phyloP scores from a whole-genome alignment of 2,888 invertebrate species.

The Matsumyia berberina region DNA sequence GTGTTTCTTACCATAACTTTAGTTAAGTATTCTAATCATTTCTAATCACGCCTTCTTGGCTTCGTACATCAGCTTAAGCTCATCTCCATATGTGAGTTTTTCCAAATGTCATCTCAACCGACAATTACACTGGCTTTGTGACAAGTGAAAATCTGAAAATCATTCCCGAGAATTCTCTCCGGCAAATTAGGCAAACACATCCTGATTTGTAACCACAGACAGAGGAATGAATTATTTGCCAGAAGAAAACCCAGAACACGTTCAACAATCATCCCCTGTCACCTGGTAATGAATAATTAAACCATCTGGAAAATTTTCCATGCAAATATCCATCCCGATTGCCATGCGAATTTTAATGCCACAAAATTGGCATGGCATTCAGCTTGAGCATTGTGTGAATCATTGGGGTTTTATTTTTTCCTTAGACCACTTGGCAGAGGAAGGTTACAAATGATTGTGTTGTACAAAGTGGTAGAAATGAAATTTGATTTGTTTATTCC shows the following conservation, averaged over 20 bases:
- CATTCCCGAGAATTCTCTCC: slow-evolving; percentile 4
- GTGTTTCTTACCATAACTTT: too few species aligned
- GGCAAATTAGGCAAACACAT: slow-evolving; percentile 23
- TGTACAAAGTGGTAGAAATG: background rate
- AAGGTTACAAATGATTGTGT: background rate
- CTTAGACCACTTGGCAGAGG: background rate
- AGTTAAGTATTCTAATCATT: too few species aligned
- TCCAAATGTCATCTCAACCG: background rate
- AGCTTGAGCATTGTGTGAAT: background rate
- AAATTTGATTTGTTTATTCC: background rate
- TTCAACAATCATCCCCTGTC: slow-evolving; percentile 23
- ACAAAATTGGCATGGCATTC: slow-evolving; percentile 18
- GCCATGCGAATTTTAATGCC: slow-evolving; percentile 16
- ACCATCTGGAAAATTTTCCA: slow-evolving; percentile 26
- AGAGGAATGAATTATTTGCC: background rate
- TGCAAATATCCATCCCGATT: background rate
- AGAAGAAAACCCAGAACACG: slow-evolving; percentile 8
- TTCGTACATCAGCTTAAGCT: background rate
- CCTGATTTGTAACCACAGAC: slow-evolving; percentile 10
- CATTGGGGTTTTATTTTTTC: background rate
- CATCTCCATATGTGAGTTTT: background rate
- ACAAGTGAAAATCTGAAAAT: background rate
- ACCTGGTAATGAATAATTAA: slow-evolving; percentile 32
- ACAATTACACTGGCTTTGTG: background rate
- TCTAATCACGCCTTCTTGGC: background rate